Evolutionary conservation across 2,113 vertebrate species (phyloP).

Genomic region (Epinephelus moara): DNA sequence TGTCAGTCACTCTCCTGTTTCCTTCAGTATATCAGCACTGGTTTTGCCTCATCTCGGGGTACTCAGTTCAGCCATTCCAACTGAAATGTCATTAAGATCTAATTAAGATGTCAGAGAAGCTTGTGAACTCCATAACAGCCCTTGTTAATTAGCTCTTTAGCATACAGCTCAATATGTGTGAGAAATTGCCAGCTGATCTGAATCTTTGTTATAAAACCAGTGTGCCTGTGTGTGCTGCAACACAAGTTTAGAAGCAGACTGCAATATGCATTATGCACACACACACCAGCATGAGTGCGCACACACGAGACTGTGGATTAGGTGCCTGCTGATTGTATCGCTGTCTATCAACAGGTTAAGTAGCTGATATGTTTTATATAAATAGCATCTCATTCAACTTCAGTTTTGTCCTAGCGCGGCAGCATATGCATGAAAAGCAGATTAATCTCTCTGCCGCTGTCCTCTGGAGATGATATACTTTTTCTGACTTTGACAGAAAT

Average conservation of each 20-base stretch:
- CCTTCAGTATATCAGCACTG: slow-evolving; percentile 42
- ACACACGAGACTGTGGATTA: slow-evolving; percentile 3
- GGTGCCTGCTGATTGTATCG: slow-evolving; percentile 26
- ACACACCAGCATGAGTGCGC: no score
- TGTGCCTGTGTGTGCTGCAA: slow-evolving; percentile 20
- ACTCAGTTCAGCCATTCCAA: slow-evolving; percentile 67
- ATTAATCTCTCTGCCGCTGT: slow-evolving; percentile 58
- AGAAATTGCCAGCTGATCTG: slow-evolving; percentile 67
- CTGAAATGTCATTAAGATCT: slow-evolving; percentile 87
- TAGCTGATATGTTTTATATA: slow-evolving; percentile 28
- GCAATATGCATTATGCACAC: not conserved
- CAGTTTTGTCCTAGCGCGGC: slow-evolving; percentile 27
- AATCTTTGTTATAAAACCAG: slow-evolving; percentile 61
- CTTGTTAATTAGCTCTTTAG: slow-evolving; percentile 82
- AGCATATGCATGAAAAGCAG: slow-evolving; percentile 33
- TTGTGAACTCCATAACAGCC: slow-evolving; percentile 76
- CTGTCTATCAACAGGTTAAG: slow-evolving; percentile 51
- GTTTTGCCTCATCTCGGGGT: slow-evolving; percentile 60
- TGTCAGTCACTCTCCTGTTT: slow-evolving; percentile 20
- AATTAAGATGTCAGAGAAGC: slow-evolving; percentile 85
- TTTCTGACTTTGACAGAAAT: slow-evolving; percentile 62
- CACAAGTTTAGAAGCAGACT: slow-evolving; percentile 12
- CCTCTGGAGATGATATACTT: slow-evolving; percentile 59
- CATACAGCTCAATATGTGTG: slow-evolving; percentile 69
- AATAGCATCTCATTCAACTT: slow-evolving; percentile 29